A percentile compares a stretch with the other conserved stretches of the same genome.
These are phyloP conservation scores for Bradypodion ventrale DNA, from an alignment of 2,797 vertebrate genomes.

Conservation along the genomic window DNA sequence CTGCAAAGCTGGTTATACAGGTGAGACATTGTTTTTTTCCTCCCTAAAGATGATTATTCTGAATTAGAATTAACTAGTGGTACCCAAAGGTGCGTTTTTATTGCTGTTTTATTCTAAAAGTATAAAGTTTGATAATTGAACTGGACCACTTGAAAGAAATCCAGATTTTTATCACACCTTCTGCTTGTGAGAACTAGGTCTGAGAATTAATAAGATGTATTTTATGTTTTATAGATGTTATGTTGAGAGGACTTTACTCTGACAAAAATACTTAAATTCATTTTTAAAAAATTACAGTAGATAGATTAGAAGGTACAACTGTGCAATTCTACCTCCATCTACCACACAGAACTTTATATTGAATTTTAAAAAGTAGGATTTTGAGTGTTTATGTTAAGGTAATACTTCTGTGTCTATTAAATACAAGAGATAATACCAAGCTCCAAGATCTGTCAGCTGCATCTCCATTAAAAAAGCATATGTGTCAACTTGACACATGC, in stretches of 20 bases:
- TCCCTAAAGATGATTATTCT: rapidly evolving
- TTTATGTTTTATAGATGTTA: no score
- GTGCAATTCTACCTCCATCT: not conserved
- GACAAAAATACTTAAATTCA: no score
- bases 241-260: no score
- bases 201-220: not conserved
- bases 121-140: not conserved
- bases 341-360: not conserved
- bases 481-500: constrained; percentile 10
- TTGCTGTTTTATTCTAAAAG: not conserved
- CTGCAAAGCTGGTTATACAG: constrained; percentile 95
- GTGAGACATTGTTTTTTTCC: constrained; percentile 76
- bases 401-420: not conserved
- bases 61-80: not conserved
- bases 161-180: not conserved
- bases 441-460: constrained; percentile 31
- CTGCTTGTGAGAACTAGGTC: not conserved
- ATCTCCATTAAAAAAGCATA: constrained; percentile 40
- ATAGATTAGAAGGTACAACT: no score
- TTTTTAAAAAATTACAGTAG: no score
- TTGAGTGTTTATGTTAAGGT: no score
- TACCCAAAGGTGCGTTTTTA: not conserved
- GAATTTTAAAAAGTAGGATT: not conserved
- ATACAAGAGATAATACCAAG: not conserved
- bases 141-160: not conserved